Percentiles rank a stretch among this genome's conserved stretches.
These are phyloP conservation scores for Falco punctatus DNA, from an alignment of 2,113 vertebrate genomes.

Conservation along the genomic window DNA sequence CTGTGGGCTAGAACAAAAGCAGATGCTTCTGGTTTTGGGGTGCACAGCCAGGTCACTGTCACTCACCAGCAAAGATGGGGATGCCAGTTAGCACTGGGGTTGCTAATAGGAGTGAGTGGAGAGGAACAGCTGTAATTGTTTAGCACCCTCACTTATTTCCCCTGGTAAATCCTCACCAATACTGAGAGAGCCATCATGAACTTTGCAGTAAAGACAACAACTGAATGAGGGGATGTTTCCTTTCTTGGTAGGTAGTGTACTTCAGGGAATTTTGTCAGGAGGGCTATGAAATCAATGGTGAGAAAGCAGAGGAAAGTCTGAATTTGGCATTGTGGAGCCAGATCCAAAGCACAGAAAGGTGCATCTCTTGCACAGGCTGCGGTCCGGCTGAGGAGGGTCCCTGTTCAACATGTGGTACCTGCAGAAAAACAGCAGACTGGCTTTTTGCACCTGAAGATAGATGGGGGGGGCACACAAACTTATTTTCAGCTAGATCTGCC, in stretches of 20 bases:
- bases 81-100: not conserved
- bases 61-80: not conserved
- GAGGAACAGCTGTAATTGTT: not conserved
- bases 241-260: not conserved
- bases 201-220: not conserved
- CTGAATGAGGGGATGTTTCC: not conserved
- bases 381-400: not conserved
- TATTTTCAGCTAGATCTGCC: not conserved
- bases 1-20: not conserved
- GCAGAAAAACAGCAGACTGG: not conserved
- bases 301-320: not conserved
- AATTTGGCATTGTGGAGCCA: not conserved
- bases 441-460: not conserved
- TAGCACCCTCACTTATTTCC: not conserved
- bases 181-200: not conserved
- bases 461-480: not conserved
- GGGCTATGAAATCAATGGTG: not conserved
- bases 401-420: rapidly evolving
- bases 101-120: not conserved
- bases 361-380: not conserved
- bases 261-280: not conserved
- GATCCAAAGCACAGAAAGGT: not conserved
- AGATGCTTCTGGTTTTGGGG: not conserved
- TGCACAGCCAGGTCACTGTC: not conserved
- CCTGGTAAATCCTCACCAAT: not conserved